These are phyloP conservation scores for Marmota monax DNA, from an alignment of 2,113 vertebrate genomes.

Conservation along the genomic window DNA sequence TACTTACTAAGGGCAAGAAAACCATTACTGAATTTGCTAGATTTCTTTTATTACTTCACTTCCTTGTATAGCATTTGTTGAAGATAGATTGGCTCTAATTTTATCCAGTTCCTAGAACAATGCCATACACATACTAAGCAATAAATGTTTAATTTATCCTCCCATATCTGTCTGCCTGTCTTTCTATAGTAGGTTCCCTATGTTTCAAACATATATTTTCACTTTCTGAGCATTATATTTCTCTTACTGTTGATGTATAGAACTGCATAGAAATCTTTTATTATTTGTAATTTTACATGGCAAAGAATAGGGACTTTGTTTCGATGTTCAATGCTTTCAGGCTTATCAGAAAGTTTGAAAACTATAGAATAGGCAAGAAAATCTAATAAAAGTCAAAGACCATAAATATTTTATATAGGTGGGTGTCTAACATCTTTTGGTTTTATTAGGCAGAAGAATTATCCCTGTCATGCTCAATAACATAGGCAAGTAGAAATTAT, in stretches of 20 bases:
- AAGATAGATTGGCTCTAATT: neutral
- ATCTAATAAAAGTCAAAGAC: neutral
- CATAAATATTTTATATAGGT: neutral
- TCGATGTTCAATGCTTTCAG: neutral
- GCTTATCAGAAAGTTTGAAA: neutral
- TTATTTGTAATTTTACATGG: neutral
- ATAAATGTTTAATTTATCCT: neutral
- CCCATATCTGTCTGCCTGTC: neutral
- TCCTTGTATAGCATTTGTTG: neutral
- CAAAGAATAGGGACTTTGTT: neutral
- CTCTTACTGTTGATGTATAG: neutral
- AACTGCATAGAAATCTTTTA: neutral
- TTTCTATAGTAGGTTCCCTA: neutral
- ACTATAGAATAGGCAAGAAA: neutral
- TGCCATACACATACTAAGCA: neutral
- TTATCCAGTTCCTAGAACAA: neutral
- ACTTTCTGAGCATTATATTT: neutral
- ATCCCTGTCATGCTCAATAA: neutral
- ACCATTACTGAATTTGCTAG: neutral
- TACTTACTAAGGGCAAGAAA: neutral
- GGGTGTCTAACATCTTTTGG: neutral
- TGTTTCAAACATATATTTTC: conserved; percentile 16
- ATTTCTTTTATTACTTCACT: neutral
- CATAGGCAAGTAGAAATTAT: neutral
- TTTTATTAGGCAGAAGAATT: neutral